Evolutionary conservation across 2,888 invertebrate species (phyloP).

Genomic region (Notodonta ziczac): DNA sequence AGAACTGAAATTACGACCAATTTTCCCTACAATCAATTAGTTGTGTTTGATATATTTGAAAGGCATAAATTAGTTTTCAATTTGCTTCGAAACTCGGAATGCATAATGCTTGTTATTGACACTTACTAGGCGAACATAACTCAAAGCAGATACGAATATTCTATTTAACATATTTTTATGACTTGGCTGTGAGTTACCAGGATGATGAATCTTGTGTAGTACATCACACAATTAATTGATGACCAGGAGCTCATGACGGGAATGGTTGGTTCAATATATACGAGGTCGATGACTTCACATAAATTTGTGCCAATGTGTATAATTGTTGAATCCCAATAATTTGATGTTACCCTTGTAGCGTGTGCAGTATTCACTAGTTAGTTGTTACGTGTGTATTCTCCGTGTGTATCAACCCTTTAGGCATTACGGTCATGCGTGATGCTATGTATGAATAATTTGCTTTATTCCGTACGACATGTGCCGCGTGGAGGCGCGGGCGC

Average conservation of each 20-base stretch:
- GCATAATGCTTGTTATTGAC: slow-evolving; percentile 21
- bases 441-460: neutral
- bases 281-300: neutral
- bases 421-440: neutral
- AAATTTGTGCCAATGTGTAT: neutral
- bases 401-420: neutral
- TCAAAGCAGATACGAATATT: slow-evolving; percentile 6
- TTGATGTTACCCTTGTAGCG: too few species aligned
- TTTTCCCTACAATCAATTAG: slow-evolving; percentile 65
- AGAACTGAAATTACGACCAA: slow-evolving; percentile 48
- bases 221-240: neutral
- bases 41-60: slow-evolving; percentile 42
- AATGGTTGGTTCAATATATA: neutral
- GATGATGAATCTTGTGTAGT: neutral
- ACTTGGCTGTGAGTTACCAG: neutral
- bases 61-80: slow-evolving; percentile 48
- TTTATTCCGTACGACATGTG: slow-evolving; percentile 16
- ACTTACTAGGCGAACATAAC: slow-evolving; percentile 17
- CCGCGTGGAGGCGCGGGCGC: slow-evolving; percentile 34
- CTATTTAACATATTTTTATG: neutral
- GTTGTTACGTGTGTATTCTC: too few species aligned
- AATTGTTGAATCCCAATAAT: too few species aligned
- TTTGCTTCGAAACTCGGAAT: slow-evolving; percentile 35
- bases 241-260: neutral
- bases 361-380: too few species aligned